Percentiles rank a stretch among this genome's conserved stretches.
phyloP scores from a whole-genome alignment of 2,113 vertebrate species.

The Gopherus flavomarginatus region DNA sequence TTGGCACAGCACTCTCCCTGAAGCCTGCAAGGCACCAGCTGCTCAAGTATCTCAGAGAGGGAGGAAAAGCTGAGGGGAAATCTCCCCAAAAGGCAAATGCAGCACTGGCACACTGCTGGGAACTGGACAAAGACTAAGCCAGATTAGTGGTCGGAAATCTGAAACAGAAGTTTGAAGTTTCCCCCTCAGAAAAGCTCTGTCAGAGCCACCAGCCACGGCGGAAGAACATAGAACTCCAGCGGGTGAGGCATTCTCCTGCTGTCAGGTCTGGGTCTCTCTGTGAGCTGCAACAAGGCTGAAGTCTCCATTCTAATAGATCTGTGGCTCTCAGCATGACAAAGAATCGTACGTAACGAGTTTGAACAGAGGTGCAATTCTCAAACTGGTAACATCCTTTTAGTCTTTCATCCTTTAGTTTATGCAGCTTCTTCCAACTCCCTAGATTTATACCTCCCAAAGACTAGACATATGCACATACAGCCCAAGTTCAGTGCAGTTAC shows the following conservation, averaged over 20 bases:
- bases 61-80: neutral
- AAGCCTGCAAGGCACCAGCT: no score
- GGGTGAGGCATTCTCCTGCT: neutral
- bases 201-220: neutral
- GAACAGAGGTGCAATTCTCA: neutral
- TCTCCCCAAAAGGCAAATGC: neutral
- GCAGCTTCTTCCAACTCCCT: neutral
- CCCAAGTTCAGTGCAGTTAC: neutral
- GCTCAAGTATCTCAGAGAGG: neutral
- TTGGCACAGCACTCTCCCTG: no score
- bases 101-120: neutral
- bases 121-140: neutral
- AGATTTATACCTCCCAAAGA: neutral
- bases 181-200: neutral
- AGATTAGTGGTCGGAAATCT: neutral
- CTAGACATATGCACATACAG: neutral
- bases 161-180: neutral
- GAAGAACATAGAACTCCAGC: neutral
- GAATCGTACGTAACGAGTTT: conserved; percentile 29
- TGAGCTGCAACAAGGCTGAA: conserved; percentile 31
- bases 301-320: conserved; percentile 35
- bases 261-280: conserved; percentile 33
- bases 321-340: neutral
- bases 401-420: neutral
- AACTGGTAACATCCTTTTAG: neutral